phyloP scores from a whole-genome alignment of 2,797 vertebrate genomes.

The Phoebastria nigripes region DNA sequence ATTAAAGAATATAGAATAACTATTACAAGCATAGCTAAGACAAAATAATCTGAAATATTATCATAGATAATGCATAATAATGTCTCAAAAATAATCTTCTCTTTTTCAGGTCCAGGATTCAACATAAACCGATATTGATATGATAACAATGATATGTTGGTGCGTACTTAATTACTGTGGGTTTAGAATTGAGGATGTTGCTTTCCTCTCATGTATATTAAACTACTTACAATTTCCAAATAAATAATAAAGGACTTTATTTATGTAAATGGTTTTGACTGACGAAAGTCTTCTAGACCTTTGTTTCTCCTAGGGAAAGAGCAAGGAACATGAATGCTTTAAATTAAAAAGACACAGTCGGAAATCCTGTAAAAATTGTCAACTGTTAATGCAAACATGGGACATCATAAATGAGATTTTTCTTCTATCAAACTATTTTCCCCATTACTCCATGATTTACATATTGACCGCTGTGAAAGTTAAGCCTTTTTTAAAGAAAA shows the following conservation, averaged over 20 bases:
- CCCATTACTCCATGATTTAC: not conserved
- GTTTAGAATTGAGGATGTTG: not conserved
- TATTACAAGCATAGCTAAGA: not conserved
- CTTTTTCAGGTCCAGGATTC: not conserved
- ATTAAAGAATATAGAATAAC: slow-evolving; percentile 10
- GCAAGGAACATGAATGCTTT: not conserved
- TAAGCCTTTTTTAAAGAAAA: not conserved
- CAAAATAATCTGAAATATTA: not conserved
- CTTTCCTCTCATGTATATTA: slow-evolving; percentile 7
- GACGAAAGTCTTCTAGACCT: not conserved
- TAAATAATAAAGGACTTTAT: not conserved
- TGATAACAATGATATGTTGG: not conserved
- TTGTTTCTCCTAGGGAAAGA: not conserved
- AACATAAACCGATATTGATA: not conserved
- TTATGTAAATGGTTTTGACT: not conserved
- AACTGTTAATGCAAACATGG: not conserved
- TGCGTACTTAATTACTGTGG: not conserved
- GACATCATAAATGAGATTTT: not conserved
- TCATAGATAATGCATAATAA: not conserved
- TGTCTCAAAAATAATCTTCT: not conserved
- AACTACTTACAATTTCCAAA: not conserved
- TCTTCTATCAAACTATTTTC: not conserved
- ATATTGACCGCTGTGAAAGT: not conserved
- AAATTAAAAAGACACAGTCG: not conserved
- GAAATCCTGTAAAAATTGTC: not conserved